These are phyloP conservation scores for Salminus brasiliensis DNA, from an alignment of 2,113 vertebrate species.

Conservation along the genomic window DNA sequence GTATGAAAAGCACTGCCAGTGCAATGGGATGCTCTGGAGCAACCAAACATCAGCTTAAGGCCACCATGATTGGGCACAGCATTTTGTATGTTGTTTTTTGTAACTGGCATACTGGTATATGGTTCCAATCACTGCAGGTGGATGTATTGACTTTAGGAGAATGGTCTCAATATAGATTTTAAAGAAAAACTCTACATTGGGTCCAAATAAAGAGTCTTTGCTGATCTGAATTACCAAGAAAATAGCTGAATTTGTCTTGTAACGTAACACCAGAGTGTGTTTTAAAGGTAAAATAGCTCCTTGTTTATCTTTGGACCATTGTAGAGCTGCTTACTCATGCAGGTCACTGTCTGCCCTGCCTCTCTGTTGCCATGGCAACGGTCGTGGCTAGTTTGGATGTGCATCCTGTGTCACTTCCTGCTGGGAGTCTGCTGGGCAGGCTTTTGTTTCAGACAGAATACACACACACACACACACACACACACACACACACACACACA, in stretches of 20 bases:
- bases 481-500: background rate
- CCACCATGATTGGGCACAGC: too few relatives aligned
- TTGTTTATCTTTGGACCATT: slow-evolving; percentile 5
- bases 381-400: slow-evolving; percentile 43
- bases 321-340: slow-evolving; percentile 9
- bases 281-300: background rate
- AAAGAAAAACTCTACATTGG: too few relatives aligned
- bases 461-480: background rate
- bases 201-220: too few relatives aligned
- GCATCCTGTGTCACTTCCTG: slow-evolving; percentile 54
- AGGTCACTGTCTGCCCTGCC: slow-evolving; percentile 28
- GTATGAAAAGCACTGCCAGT: too few relatives aligned
- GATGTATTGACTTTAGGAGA: background rate
- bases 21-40: too few relatives aligned
- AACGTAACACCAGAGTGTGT: background rate
- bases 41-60: too few relatives aligned
- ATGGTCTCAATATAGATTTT: too few relatives aligned
- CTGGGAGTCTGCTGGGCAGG: slow-evolving; percentile 41
- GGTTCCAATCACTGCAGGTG: background rate
- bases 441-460: slow-evolving; percentile 47
- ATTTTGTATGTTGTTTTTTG: too few relatives aligned
- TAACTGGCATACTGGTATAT: too few relatives aligned
- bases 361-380: slow-evolving; percentile 68
- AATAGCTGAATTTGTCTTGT: background rate
- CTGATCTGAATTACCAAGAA: too few relatives aligned